Conservation (phyloP, 2,797 vertebrate genomes). For the Acrossocheilus wenchowensis region DNA sequence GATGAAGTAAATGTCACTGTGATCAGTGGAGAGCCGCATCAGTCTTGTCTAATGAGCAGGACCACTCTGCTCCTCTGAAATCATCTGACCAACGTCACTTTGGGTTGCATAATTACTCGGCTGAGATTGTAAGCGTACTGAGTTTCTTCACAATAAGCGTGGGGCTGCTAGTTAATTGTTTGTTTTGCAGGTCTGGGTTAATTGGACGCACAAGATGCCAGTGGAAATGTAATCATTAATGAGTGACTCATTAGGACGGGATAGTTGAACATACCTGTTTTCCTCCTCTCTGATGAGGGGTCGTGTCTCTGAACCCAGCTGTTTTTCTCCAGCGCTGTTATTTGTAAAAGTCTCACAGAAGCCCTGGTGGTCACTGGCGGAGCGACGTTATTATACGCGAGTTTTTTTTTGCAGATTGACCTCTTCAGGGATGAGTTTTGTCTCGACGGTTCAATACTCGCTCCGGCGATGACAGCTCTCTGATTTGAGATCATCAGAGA, state of each 20-base stretch:
- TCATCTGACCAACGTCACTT: slow-evolving; percentile 65
- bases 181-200: slow-evolving; percentile 76
- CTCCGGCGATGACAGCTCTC: neutral
- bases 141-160: slow-evolving; percentile 78
- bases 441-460: neutral
- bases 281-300: slow-evolving; percentile 26
- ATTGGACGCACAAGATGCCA: slow-evolving; percentile 75
- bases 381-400: neutral
- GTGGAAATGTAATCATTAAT: slow-evolving; percentile 74
- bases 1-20: slow-evolving; percentile 26
- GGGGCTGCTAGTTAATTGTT: slow-evolving; percentile 81
- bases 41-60: slow-evolving; percentile 65
- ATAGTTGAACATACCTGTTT: slow-evolving; percentile 28
- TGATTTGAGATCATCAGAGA: neutral
- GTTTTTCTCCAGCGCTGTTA: neutral
- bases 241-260: slow-evolving; percentile 75
- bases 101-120: slow-evolving; percentile 71
- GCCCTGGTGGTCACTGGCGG: neutral
- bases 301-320: slow-evolving; percentile 21
- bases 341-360: neutral
- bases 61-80: slow-evolving; percentile 69
- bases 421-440: neutral
- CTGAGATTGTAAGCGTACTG: slow-evolving; percentile 73
- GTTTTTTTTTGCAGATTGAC: slow-evolving; percentile 3
- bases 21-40: slow-evolving; percentile 9